These are phyloP conservation scores for Brachionus manjavacas DNA, from an alignment of 1,140 invertebrate genomes.

Conservation along the genomic window DNA sequence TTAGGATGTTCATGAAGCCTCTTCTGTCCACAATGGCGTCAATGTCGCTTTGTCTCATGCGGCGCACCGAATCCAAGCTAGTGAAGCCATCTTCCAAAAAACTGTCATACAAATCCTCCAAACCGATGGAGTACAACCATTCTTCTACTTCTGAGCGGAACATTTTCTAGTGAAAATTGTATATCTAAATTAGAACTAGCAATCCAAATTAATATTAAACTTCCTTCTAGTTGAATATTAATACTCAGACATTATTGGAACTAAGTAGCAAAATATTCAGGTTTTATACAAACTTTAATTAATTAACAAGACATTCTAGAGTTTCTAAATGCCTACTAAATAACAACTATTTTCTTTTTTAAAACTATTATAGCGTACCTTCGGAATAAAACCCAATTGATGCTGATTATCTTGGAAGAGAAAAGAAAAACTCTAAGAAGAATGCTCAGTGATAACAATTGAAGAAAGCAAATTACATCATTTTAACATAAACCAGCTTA, in stretches of 20 bases:
- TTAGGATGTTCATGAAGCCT: slow-evolving; percentile 32
- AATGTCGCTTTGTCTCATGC: slow-evolving; percentile 39
- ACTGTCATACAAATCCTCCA: slow-evolving; percentile 11
- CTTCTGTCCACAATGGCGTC: slow-evolving; percentile 37
- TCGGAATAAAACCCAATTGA: background rate
- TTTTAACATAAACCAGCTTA: background rate
- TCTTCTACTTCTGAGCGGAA: slow-evolving; percentile 42
- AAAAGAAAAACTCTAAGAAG: background rate
- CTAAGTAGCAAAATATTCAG: background rate
- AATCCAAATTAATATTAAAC: background rate
- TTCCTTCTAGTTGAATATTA: background rate
- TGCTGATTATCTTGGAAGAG: background rate
- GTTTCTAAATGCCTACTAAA: background rate
- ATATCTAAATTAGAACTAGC: slow-evolving; percentile 18
- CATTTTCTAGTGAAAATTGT: slow-evolving; percentile 2
- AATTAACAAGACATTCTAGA: slow-evolving; percentile 38
- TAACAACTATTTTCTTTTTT: background rate
- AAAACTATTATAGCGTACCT: slow-evolving; percentile 29
- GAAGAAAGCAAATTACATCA: background rate
- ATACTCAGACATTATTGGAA: background rate
- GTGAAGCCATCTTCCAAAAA: slow-evolving; percentile 35
- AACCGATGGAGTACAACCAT: slow-evolving; percentile 42
- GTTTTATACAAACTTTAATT: slow-evolving; percentile 33
- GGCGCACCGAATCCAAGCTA: slow-evolving; percentile 8
- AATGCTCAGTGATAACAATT: background rate